A percentile compares a stretch with the other conserved stretches of the same genome.
Evolutionary conservation across 2,113 vertebrate genomes (phyloP).

Genomic region (Eulemur macaco): DNA sequence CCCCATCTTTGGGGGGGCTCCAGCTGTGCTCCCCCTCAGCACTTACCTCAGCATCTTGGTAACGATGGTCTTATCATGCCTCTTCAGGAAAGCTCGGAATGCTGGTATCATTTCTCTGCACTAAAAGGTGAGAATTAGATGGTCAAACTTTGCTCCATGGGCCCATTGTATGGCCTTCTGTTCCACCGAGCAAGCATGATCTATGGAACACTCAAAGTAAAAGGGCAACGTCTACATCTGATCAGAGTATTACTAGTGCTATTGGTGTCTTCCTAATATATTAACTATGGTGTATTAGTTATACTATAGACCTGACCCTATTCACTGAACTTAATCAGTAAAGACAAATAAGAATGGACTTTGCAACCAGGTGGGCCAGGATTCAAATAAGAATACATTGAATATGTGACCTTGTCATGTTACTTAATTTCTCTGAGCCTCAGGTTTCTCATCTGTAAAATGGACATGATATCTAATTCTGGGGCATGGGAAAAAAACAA

Average conservation of each 20-base stretch:
- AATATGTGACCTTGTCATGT: neutral
- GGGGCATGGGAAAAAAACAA: neutral
- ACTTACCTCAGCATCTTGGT: slow-evolving; percentile 91
- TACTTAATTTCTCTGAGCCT: slow-evolving; percentile 13
- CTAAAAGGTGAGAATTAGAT: slow-evolving; percentile 76
- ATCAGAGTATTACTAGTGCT: neutral
- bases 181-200: neutral
- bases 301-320: neutral
- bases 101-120: slow-evolving; percentile 87
- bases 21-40: neutral
- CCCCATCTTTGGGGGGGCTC: neutral
- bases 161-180: neutral
- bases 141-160: neutral
- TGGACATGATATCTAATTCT: neutral
- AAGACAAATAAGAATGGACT: neutral
- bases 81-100: slow-evolving; percentile 90
- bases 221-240: neutral
- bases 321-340: neutral
- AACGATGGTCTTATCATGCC: slow-evolving; percentile 83
- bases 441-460: neutral
- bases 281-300: neutral
- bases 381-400: neutral
- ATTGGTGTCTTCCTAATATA: neutral
- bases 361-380: neutral
- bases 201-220: neutral